Base-by-base conservation (phyloP, 2,797 vertebrate species). In the Sebastes trivittatus region DNA sequence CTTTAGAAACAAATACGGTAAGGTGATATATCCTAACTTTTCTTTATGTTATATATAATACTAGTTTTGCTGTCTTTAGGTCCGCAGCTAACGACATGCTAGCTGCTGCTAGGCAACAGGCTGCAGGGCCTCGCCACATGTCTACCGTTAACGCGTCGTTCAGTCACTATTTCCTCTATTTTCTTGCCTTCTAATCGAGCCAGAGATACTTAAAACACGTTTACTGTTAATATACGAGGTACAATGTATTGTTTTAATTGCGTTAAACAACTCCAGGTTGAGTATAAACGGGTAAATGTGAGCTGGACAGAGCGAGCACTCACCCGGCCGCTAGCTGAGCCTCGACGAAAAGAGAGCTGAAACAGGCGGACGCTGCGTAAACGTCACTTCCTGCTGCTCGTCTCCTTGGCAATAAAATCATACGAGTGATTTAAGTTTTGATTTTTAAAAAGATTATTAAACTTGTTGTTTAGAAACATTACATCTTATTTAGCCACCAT, bases 331-430 rank as follows among this genome's bases (percentile, higher is more conserved):
- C 20, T 83, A 86, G 92, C 92, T 86, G 86, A 93, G 91, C 93
- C 93, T 92, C 90, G 78, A 87, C 89, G 92, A 93, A 96, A 95
- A 96, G 95, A 92, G 93, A 69, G 30, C 83, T 92, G 77, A 88
- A 75, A 75, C 11, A 77, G 18, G 82, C 20, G 25, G 60, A 14
- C 36, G 32, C 30, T 7, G 1, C 1, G 1, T 38, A 0, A 1
- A 91, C 92, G 86, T 94, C 91, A 95, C 87, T 90, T 95, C 94
- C 94, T 6, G 0, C 55, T 10, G 1, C 1, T 2, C 0, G 3
- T n/a, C n/a, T 11, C 30, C 3, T 52, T n/a, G 6, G 23, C 1
- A 74, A 83, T 74, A 74, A 73, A 46, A 3, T 23, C 30, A 4
- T 5, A 6, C n/a, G 13, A 55, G 4, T 14, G 29, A 5, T 42